phyloP scores from a whole-genome alignment of 2,113 vertebrate species.

The Chunga burmeisteri region DNA sequence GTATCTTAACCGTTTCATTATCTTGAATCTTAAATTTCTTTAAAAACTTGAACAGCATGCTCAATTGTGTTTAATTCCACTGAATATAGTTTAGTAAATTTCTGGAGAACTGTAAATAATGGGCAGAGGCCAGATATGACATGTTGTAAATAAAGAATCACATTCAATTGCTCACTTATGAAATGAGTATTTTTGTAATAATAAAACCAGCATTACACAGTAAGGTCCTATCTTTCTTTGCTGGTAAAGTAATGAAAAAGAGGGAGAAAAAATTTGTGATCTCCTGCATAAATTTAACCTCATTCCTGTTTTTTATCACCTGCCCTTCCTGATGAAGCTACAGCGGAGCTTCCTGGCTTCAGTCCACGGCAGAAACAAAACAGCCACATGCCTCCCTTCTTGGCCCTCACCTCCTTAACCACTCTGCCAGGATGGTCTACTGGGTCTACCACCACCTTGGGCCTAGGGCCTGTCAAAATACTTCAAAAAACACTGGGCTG shows the following conservation, averaged over 20 bases:
- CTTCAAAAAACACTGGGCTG: neutral
- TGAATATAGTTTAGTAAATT: neutral
- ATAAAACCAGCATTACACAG: neutral
- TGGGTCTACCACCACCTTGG: neutral
- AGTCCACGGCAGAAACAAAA: neutral
- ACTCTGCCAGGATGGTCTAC: neutral
- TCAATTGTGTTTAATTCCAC: neutral
- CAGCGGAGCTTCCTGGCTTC: neutral
- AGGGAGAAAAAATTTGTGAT: neutral
- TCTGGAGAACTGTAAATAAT: neutral
- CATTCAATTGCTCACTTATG: neutral
- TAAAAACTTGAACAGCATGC: neutral
- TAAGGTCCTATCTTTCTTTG: neutral
- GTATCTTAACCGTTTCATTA: neutral
- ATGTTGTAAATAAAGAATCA: neutral
- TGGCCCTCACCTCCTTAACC: neutral
- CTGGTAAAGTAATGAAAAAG: neutral
- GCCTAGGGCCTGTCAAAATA: neutral
- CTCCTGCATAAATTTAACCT: neutral
- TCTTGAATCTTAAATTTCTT: neutral
- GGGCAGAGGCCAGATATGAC: neutral
- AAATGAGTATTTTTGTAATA: neutral
- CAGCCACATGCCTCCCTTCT: neutral
- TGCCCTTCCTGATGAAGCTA: neutral
- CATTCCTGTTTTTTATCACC: neutral